Evolutionary conservation across 2,797 vertebrate species (phyloP).

Genomic region (Otus scops): DNA sequence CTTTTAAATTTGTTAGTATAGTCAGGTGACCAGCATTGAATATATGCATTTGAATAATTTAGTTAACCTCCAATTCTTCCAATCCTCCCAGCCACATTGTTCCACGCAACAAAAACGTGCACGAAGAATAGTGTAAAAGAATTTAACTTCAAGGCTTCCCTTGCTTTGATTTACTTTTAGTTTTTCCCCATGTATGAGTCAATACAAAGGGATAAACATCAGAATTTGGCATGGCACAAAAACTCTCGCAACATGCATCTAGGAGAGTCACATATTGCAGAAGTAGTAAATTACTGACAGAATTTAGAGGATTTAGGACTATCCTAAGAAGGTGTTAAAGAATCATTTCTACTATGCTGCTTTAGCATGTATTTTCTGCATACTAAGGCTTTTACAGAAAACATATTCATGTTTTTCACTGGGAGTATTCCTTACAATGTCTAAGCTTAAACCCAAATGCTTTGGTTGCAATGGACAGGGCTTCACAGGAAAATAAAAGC

Average conservation of each 20-base stretch:
- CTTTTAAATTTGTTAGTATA: conserved; percentile 36
- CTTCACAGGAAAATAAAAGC: background rate
- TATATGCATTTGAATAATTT: conserved; percentile 24
- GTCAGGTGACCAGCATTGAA: conserved; percentile 32
- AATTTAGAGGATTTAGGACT: background rate
- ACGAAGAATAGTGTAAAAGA: background rate
- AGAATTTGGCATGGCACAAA: background rate
- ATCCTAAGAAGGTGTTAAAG: background rate
- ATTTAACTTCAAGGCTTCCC: background rate
- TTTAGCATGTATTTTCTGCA: background rate
- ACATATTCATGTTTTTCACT: background rate
- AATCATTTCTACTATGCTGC: background rate
- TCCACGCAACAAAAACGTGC: conserved; percentile 15
- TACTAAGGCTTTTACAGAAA: background rate
- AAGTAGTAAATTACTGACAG: background rate
- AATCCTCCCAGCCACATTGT: conserved; percentile 2
- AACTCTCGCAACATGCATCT: background rate
- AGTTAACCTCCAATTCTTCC: conserved; percentile 27
- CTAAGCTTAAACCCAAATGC: background rate
- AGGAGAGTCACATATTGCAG: conserved; percentile 7
- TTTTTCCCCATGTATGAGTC: background rate
- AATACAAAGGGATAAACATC: background rate
- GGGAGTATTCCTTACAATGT: background rate
- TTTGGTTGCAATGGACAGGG: background rate
- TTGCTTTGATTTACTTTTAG: background rate